Percentiles rank a stretch among this genome's conserved stretches.
Conservation (phyloP, 2,797 vertebrate species). For the Enteromius treurensis region DNA sequence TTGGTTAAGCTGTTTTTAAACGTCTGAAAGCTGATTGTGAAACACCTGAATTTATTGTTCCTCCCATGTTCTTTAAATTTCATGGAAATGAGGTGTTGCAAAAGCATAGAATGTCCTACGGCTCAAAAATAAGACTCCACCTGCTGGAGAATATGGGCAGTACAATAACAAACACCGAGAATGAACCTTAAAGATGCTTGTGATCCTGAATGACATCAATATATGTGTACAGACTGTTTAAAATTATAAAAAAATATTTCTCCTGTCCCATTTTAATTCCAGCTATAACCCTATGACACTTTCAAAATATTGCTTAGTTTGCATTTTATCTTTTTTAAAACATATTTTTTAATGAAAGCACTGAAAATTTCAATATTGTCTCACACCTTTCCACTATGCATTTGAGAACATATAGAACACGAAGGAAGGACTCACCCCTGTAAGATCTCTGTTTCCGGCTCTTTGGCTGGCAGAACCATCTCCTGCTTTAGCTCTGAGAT, state of each 20-base stretch:
- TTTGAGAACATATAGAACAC: neutral
- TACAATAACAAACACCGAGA: slow-evolving; percentile 36
- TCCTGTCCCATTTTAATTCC: neutral
- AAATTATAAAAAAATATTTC: neutral
- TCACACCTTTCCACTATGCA: neutral
- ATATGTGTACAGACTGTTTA: too few species aligned
- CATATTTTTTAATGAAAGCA: too few species aligned
- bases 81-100: slow-evolving; percentile 25
- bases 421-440: slow-evolving; percentile 54
- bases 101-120: neutral
- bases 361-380: neutral
- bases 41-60: slow-evolving; percentile 25
- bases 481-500: slow-evolving; percentile 93
- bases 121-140: neutral
- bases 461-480: slow-evolving; percentile 86
- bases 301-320: neutral
- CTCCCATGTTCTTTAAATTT: neutral
- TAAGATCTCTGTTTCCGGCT: slow-evolving; percentile 69
- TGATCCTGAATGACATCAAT: too few species aligned
- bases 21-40: slow-evolving; percentile 25
- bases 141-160: slow-evolving; percentile 19
- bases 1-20: neutral
- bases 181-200: neutral
- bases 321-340: neutral
- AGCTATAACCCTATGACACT: neutral